These are phyloP conservation scores for Champsocephalus esox DNA, from an alignment of 2,797 vertebrate species.

Conservation along the genomic window DNA sequence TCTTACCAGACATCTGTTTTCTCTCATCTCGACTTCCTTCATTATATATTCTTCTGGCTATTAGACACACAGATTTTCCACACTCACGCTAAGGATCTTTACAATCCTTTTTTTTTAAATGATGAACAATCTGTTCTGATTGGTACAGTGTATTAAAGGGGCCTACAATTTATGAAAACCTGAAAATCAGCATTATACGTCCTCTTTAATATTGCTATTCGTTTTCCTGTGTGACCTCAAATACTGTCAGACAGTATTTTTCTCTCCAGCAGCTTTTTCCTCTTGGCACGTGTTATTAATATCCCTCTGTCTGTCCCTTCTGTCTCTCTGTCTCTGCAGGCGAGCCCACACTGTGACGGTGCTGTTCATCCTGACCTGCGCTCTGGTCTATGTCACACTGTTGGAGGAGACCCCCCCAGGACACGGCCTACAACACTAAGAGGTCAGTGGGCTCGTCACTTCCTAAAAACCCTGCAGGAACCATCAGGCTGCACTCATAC, in stretches of 20 bases:
- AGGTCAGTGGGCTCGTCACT: conserved; percentile 82
- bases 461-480: conserved; percentile 21
- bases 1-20: conserved; percentile 6
- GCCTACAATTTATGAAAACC: too few relatives aligned
- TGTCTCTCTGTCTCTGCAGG: conserved; percentile 81
- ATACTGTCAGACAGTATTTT: not conserved
- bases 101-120: not conserved
- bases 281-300: conserved; percentile 10
- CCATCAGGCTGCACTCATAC: not conserved
- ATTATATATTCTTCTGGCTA: conserved; percentile 5
- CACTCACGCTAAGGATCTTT: not conserved
- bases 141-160: too few relatives aligned
- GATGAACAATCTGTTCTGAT: not conserved
- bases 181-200: too few relatives aligned
- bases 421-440: conserved; percentile 97
- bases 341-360: conserved; percentile 96
- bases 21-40: conserved; percentile 2
- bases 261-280: not conserved
- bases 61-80: not conserved
- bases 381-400: conserved; percentile 94
- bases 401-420: conserved; percentile 97
- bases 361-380: conserved; percentile 95
- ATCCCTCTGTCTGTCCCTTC: not conserved
- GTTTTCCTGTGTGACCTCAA: not conserved
- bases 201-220: not conserved